A percentile compares a stretch with the other conserved stretches of the same genome.
Conservation (phyloP, 2,113 vertebrate genomes). For the Ameiurus melas region DNA sequence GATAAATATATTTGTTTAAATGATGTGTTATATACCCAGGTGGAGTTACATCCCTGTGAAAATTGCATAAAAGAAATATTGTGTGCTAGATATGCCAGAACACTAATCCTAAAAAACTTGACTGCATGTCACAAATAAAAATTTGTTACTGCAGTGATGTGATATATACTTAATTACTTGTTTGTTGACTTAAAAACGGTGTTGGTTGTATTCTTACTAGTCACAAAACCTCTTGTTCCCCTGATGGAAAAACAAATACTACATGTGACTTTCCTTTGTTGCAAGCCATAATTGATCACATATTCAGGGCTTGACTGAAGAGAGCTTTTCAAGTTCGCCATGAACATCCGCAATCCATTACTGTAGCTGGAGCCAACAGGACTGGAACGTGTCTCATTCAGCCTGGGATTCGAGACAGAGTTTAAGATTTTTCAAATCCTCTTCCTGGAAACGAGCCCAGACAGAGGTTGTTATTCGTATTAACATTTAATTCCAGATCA, state of each 20-base stretch:
- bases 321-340: background rate
- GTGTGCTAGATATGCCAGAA: background rate
- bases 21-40: background rate
- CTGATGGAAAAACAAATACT: background rate
- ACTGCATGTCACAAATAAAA: background rate
- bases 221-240: background rate
- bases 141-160: background rate
- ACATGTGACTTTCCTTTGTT: background rate
- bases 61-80: background rate
- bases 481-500: background rate
- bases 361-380: background rate
- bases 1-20: background rate
- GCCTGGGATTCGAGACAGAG: background rate
- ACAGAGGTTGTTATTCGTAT: background rate
- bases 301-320: background rate
- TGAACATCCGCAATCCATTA: background rate
- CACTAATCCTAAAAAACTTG: background rate
- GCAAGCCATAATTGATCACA: background rate
- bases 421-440: background rate
- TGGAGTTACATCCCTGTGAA: background rate
- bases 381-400: background rate
- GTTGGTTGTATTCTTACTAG: background rate
- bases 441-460: background rate
- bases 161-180: background rate
- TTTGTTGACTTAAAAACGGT: background rate